Evolutionary conservation across 2,113 vertebrate species (phyloP), one percentile per base, ranked within the genome.

Genomic region (Dipodomys stephensi): DNA sequence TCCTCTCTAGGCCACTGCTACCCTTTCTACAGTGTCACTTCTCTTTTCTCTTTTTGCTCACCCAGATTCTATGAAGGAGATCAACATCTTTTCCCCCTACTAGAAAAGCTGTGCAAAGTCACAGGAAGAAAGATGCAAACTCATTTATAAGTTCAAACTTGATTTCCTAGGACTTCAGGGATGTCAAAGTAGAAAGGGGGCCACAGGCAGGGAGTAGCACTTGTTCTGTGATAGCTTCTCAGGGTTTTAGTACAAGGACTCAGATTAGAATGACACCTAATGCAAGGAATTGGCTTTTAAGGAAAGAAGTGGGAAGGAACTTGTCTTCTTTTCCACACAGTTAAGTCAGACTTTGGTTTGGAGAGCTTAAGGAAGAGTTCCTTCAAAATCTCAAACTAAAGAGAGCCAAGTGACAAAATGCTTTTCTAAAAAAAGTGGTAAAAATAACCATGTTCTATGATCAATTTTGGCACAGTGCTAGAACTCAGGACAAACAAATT

Each of bases 301-400:
- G 49, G 49, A 83, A 46, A 39, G 46, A 91, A 80, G 82, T 12
- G 10, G 22, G 62, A 91, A 92, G 64, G 88, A 94, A 83, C 25
- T 2, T 72, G 16, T 69, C 73, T 89, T 94, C 78, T 87, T 91
- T 88, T 87, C 68, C 92, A 57, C 15, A 39, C 39, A 64, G 19
- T 69, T 39, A 72, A 95, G 30, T n/a, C 44, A 78, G 18, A 28
- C 27, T 35, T 53, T 49, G 53, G 35, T 80, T 32, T 76, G 74
- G 11, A 88, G 88, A 91, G 35, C 7, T 60, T 39, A 32, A 82
- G 46, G 78, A 93, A 76, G 32, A 93, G 62, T 72, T 73, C 64
- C 88, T 94, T 92, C 44, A 94, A 79, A 94, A 85, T 85, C 35
- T 86, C 71, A 64, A 72, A 12, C 27, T 69, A 53, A 92, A 91